Conservation (phyloP, 53 echinoderm and acorn worm species). For the Holothuria leucospilota region DNA sequence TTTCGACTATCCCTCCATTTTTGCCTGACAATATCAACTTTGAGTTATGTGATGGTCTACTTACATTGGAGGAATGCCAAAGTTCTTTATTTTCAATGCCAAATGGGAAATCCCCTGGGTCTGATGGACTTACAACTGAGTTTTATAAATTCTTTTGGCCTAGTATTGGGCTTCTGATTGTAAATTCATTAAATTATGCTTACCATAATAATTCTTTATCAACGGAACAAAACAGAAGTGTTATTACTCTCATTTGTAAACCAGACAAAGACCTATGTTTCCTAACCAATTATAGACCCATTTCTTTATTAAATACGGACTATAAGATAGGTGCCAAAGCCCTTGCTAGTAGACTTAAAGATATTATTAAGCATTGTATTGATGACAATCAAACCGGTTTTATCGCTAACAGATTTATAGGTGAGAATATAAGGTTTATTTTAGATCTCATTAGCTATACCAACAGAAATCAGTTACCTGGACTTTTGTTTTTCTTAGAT, state of each 20-base stretch:
- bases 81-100: conserved; percentile 59
- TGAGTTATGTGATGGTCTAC: conserved; percentile 18
- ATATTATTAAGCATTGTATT: conserved; percentile 51
- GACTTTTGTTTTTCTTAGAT: conserved; percentile 47
- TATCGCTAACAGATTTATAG: conserved; percentile 48
- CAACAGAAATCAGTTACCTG: conserved; percentile 13
- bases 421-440: too few species aligned
- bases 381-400: conserved; percentile 66
- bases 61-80: conserved; percentile 51
- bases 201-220: conserved; percentile 55
- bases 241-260: conserved; percentile 65
- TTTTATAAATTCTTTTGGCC: conserved; percentile 63
- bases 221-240: conserved; percentile 52
- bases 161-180: conserved; percentile 50
- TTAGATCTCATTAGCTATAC: conserved; percentile 37
- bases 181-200: conserved; percentile 55
- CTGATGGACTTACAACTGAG: conserved; percentile 66
- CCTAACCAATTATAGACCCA: too few species aligned
- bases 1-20: conserved; percentile 6
- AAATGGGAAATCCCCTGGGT: conserved; percentile 61
- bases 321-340: conserved; percentile 65
- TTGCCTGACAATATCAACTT: neutral
- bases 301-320: too few species aligned
- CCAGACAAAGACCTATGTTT: conserved; percentile 53
- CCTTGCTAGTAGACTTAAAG: conserved; percentile 53